Base-by-base conservation (phyloP, 2,888 invertebrate genomes). In the Ectobius pallidus region DNA sequence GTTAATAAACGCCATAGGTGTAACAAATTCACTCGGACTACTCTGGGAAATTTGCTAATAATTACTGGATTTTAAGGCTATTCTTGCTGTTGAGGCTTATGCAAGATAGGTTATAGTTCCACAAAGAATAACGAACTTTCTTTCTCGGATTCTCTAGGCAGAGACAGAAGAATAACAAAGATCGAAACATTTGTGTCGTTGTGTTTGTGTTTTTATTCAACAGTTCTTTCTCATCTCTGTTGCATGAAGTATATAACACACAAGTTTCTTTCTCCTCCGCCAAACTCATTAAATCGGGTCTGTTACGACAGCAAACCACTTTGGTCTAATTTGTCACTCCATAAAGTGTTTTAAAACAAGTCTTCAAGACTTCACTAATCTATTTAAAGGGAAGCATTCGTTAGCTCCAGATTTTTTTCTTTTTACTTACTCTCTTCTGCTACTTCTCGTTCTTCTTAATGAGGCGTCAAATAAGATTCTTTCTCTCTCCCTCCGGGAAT, bases 281-380 rank as follows among this genome's bases (percentile, higher is more conserved):
- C 65, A 65, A 65, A 65, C 46, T 65, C 65, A 65, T 65, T 65
- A 65, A 65, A 65, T 65, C 65, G 65, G 30, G n/a, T 65, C 46
- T 42, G 65, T 65, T 65, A 65, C 46, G 65, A 65, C 65, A 44
- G 44, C 65, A 65, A n/a, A 46, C 44, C 72, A 72, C 72, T 72
- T 69, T 69, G 69, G 69, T 69, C 72, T 72, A 72, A 72, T 72
- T 72, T 72, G 72, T 72, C 72, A 72, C 72, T 72, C 69, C 72
- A 72, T 72, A 72, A 61, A 71, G 65, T 71, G 71, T 71, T 71
- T 71, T 65, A 52, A 65, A 71, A 72, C 72, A 72, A 69, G 72
- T 72, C 69, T 69, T 72, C 69, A 69, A 72, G 72, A 69, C 67
- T 65, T 71, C 63, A 69, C 72, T 72, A 69, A 72, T 72, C 72